Conservation (phyloP, 2,113 vertebrate genomes). For the Syngnathus scovelli region DNA sequence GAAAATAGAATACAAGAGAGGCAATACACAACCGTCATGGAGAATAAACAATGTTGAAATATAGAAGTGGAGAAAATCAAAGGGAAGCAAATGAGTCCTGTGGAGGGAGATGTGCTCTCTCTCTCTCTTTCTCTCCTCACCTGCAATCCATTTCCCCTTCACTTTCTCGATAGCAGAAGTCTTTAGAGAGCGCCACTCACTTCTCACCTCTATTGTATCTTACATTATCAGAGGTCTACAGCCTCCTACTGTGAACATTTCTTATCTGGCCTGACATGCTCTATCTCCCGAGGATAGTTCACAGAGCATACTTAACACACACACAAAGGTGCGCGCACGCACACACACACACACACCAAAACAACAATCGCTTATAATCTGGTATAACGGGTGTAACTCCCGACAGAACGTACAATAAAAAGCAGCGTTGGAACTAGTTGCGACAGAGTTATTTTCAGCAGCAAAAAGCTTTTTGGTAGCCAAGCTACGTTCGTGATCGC, state of each 20-base stretch:
- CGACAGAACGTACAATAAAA: no score
- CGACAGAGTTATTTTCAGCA: no score
- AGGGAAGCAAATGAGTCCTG: conserved; percentile 48
- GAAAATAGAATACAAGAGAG: conserved; percentile 33
- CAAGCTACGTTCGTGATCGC: no score
- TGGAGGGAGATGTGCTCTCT: conserved; percentile 39
- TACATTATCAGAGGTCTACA: conserved; percentile 68
- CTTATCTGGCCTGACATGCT: conserved; percentile 68
- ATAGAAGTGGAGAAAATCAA: conserved; percentile 32
- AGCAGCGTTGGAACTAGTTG: no score
- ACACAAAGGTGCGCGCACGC: neutral
- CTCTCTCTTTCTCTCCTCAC: conserved; percentile 33
- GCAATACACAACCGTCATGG: neutral
- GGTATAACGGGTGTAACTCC: no score
- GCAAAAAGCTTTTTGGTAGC: no score
- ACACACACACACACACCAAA: conserved; percentile 9
- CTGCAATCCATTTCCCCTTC: conserved; percentile 44
- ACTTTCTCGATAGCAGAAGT: conserved; percentile 43
- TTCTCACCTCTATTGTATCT: conserved; percentile 66
- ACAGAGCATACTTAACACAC: conserved; percentile 39
- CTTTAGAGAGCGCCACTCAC: conserved; percentile 30
- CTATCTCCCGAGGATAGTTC: conserved; percentile 69
- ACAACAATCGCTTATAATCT: neutral
- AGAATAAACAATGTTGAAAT: conserved; percentile 16
- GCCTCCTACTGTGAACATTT: conserved; percentile 59